These are phyloP conservation scores for Mamestra brassicae DNA, from an alignment of 2,888 invertebrate species.

Conservation along the genomic window DNA sequence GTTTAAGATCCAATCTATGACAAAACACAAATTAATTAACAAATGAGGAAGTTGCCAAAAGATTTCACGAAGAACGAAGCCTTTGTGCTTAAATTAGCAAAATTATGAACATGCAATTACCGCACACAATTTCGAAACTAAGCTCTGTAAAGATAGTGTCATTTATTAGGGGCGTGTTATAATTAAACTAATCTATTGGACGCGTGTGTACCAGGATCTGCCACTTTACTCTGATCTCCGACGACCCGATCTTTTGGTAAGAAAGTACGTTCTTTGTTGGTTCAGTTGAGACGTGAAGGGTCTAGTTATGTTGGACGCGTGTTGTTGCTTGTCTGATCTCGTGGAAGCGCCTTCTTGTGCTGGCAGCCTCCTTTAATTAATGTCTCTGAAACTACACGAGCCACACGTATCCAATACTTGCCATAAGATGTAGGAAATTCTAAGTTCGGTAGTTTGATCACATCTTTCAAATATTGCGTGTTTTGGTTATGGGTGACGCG, in stretches of 20 bases:
- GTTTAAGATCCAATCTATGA: neutral
- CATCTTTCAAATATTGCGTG: conserved; percentile 60
- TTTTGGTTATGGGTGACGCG: conserved; percentile 33
- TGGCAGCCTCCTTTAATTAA: conserved; percentile 89
- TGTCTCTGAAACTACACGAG: conserved; percentile 82
- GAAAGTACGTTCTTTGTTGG: conserved; percentile 59
- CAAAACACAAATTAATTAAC: neutral
- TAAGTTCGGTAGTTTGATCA: conserved; percentile 76
- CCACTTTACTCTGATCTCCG: conserved; percentile 72
- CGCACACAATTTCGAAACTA: conserved; percentile 60
- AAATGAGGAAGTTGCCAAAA: neutral
- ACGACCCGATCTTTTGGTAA: conserved; percentile 55
- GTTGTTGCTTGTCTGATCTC: conserved; percentile 81
- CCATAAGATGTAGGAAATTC: conserved; percentile 78
- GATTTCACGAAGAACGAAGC: neutral
- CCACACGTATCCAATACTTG: conserved; percentile 79
- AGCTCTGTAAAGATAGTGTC: conserved; percentile 72
- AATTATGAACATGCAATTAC: conserved; percentile 53
- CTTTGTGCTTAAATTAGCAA: conserved; percentile 16
- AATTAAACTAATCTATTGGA: conserved; percentile 85
- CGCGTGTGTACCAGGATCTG: conserved; percentile 73
- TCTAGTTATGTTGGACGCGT: conserved; percentile 78
- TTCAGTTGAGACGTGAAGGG: conserved; percentile 62
- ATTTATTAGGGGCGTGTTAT: conserved; percentile 79
- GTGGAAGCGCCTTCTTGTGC: conserved; percentile 85